Base-by-base conservation (phyloP, 2,888 invertebrate genomes). In the Pheosia gnoma region DNA sequence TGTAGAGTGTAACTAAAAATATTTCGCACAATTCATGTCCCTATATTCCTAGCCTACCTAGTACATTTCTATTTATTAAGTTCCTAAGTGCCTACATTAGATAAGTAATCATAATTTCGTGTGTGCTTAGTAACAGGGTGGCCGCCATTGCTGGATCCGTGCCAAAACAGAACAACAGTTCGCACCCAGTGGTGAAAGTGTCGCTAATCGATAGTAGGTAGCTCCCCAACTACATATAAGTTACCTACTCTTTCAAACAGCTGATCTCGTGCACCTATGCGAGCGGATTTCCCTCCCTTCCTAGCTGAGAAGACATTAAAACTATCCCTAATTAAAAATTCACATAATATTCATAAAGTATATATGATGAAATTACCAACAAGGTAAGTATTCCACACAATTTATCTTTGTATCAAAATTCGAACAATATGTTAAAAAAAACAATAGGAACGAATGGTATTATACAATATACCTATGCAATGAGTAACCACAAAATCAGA, bases 141-240 rank as follows among this genome's bases (percentile, higher is more conserved):
- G 79, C 79, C 79, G 77, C 82, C 72, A 80, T 79, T 68, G 65
- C 85, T 91, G 90, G 90, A 85, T 67, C 65, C 65, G 70, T 80
- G 91, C 91, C 91, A 91, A 90, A 86, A 85, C 84, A 84, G 83
- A 65, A 69, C 71, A 72, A 74, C 71, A 78, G 73, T 81, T 82
- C 77, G 79, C 83, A 75, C n/a, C n/a, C n/a, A 77, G 74, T 77
- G 81, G 88, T 78, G 85, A 89, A 90, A 90, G 85, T 86, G 81
- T 79, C 67, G 71, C 74, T 77, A 87, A 89, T 92, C 92, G 84
- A 92, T 91, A 25, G 25, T 25, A 25, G 25, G 25, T 25, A 90
- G 61, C 72, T 74, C 75, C 80, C 78, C 71, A 75, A 68, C 74
- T 72, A 79, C 81, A 84, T 81, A 25, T 25, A 25, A 25, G 25